Evolutionary conservation across 2,888 invertebrate species (phyloP), one percentile per base, ranked within the genome.

Genomic region (Scaptomyza flava): DNA sequence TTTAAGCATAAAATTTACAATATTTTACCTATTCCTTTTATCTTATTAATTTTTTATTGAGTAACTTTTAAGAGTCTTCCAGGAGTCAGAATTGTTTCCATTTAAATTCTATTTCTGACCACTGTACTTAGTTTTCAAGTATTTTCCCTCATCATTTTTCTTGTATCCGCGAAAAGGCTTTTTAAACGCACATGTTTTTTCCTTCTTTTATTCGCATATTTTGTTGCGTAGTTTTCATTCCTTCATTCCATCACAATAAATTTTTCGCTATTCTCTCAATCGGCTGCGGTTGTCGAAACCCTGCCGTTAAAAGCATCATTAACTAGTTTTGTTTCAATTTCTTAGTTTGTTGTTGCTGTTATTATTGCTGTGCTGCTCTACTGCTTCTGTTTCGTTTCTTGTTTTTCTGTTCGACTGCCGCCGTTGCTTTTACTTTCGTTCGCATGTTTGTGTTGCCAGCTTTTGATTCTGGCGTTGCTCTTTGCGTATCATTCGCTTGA

Each of bases 341-440:
- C 46, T 63, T 60, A 54, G 72, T 63, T 67, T 52, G 20, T 48
- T 65, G 42, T 54, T 64, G n/a, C 12, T 48, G 33, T 4, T 47
- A 38, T 46, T 38, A 38, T 38, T 14, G 38, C 38, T 38, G 4
- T 38, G 14, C 17, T 17, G 41, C 41, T 17, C 17, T 41, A 41
- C 17, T 41, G 17, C 17, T 41, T 41, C 41, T 41, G 17, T 41
- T 41, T 17, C 17, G 8, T 38, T 14, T 14, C 3, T 38, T 8
- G 3, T 38, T 57, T 42, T 57, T 33, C 56, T 48, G 3, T 17
- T 2, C 23, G 31, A 54, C 14, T 47, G 23, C 65, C 69, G 57
- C 47, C 56, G 68, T 47, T 67, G 82, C 81, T 89, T 87, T 85
- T 84, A 84, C 87, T 89, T 89, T 87, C 87, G 68, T 81, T 87